Evolutionary conservation across 64 coral and sea anemone species (phyloP).

Genomic region (Anthopleura sola): DNA sequence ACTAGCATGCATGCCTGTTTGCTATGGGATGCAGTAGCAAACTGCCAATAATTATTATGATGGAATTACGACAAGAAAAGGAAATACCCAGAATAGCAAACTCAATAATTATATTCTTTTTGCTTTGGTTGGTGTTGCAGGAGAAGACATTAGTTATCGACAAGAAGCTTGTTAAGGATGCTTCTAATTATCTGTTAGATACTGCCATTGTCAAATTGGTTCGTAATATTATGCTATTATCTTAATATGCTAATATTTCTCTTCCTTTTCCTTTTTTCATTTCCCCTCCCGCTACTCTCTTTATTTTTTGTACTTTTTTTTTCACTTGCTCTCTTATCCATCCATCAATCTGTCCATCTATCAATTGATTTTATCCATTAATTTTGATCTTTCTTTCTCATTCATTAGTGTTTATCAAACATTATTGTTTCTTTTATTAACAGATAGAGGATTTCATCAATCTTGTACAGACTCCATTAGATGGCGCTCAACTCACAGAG

Average conservation of each 20-base stretch:
- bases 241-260: too few species aligned
- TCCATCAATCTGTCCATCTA: too few species aligned
- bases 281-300: background rate
- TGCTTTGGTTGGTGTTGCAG: background rate
- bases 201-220: conserved; percentile 86
- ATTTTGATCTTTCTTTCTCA: background rate
- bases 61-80: too few species aligned
- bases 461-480: conserved; percentile 83
- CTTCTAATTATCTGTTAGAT: conserved; percentile 76
- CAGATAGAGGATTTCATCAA: conserved; percentile 93
- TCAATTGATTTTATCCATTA: too few species aligned
- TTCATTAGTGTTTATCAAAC: background rate
- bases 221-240: background rate
- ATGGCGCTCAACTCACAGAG: conserved; percentile 85
- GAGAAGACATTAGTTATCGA: conserved; percentile 56
- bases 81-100: too few species aligned
- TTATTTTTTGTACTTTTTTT: background rate
- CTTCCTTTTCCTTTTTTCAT: background rate
- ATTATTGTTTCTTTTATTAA: background rate
- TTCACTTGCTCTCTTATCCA: too few species aligned
- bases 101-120: background rate
- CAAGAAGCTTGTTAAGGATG: conserved; percentile 76
- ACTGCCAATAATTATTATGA: too few species aligned
- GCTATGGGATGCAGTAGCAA: too few species aligned
- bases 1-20: too few species aligned